A percentile compares a stretch with the other conserved stretches of the same genome.
phyloP scores from a whole-genome alignment of 2,797 vertebrate species.

The Acipenser ruthenus region DNA sequence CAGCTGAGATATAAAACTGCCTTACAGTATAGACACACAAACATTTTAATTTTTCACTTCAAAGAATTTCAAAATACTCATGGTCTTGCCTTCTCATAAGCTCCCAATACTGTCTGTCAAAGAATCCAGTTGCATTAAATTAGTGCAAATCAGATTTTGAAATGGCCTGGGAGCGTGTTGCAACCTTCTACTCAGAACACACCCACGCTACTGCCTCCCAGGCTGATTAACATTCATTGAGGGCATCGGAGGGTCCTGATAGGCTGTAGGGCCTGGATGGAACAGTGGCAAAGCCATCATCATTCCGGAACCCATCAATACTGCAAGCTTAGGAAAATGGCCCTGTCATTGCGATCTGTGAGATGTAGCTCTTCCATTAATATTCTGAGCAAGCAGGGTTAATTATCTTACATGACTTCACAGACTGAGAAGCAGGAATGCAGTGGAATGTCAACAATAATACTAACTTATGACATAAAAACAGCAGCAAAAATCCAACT shows the following conservation, averaged over 20 bases:
- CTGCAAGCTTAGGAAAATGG: constrained; percentile 3
- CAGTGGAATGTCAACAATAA: not conserved
- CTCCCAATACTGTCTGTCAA: constrained; percentile 25
- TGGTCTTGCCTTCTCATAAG: no score
- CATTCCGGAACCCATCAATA: constrained; percentile 26
- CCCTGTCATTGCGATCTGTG: constrained; percentile 36
- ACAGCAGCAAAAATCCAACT: no score
- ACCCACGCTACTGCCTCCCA: constrained; percentile 16
- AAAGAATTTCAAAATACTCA: no score
- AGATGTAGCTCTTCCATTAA: constrained; percentile 56
- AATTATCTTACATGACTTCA: constrained; percentile 58
- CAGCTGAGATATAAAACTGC: no score
- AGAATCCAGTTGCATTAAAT: constrained; percentile 42
- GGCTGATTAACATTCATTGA: constrained; percentile 6
- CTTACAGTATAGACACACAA: no score
- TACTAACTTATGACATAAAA: no score
- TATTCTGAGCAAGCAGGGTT: constrained; percentile 55
- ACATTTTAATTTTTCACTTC: no score
- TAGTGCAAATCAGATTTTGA: constrained; percentile 32
- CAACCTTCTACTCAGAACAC: constrained; percentile 17
- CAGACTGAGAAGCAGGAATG: constrained; percentile 54
- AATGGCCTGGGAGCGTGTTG: constrained; percentile 18
- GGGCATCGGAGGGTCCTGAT: constrained; percentile 22
- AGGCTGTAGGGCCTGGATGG: constrained; percentile 16
- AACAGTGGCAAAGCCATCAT: not conserved